Evolutionary conservation across 2,113 vertebrate genomes (phyloP).

Genomic region (Microcebus murinus): DNA sequence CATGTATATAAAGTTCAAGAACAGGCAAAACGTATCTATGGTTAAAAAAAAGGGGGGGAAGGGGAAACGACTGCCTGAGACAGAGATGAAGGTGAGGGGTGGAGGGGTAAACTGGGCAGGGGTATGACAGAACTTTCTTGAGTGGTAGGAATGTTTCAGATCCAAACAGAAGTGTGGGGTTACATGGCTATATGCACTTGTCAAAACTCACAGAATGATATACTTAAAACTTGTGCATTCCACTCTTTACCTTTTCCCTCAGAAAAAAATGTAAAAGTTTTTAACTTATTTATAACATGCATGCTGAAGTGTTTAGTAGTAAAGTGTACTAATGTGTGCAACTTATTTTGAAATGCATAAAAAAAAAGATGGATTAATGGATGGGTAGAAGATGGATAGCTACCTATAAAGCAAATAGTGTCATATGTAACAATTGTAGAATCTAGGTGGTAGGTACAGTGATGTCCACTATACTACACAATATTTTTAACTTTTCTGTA

Average conservation of each 20-base stretch:
- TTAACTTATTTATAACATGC: not conserved
- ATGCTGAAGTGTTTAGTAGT: not conserved
- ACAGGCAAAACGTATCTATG: not conserved
- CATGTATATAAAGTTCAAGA: not conserved
- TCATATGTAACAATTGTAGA: too few relatives aligned
- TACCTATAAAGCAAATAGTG: not conserved
- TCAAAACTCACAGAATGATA: not conserved
- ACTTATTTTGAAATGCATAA: not conserved
- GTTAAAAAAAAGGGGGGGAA: accelerated
- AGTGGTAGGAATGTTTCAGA: not conserved
- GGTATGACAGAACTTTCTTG: not conserved
- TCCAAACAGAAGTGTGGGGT: not conserved
- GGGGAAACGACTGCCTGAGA: not conserved
- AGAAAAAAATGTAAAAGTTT: not conserved
- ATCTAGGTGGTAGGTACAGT: too few relatives aligned
- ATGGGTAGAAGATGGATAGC: not conserved
- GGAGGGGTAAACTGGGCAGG: not conserved
- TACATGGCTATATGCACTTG: accelerated
- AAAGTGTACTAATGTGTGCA: accelerated
- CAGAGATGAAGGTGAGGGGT: too few relatives aligned
- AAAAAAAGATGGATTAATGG: not conserved
- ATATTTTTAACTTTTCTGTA: not conserved
- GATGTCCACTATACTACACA: too few relatives aligned
- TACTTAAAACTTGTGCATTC: not conserved
- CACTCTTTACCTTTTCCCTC: not conserved